These are phyloP conservation scores for Nomada hirtipes DNA, from an alignment of 2,888 invertebrate genomes.

Conservation along the genomic window DNA sequence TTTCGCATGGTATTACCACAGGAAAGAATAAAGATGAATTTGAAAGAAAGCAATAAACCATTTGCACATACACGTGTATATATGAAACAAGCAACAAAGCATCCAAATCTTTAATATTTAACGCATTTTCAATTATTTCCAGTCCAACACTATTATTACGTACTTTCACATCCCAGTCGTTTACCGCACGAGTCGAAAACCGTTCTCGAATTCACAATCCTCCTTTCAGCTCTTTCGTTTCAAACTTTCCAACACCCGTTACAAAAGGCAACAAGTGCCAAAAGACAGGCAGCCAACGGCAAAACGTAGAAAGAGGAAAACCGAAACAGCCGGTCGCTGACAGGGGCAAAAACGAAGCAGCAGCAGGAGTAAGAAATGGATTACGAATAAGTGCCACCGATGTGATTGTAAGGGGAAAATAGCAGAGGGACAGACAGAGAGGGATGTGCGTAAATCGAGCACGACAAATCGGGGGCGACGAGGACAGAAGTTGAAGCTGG, in stretches of 20 bases:
- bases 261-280: slow-evolving; percentile 42
- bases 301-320: slow-evolving; percentile 18
- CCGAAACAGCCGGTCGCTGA: background rate
- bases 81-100: background rate
- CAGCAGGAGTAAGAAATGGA: slow-evolving; percentile 6
- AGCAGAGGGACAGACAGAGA: background rate
- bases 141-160: too few relatives aligned
- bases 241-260: background rate
- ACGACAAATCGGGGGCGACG: slow-evolving; percentile 46
- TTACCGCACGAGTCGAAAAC: background rate
- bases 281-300: slow-evolving; percentile 9
- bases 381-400: slow-evolving; percentile 1
- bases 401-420: background rate
- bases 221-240: background rate
- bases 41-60: too few relatives aligned
- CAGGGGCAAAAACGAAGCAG: slow-evolving; percentile 1
- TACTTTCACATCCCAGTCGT: too few relatives aligned
- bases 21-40: too few relatives aligned
- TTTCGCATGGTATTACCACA: background rate
- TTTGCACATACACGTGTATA: background rate
- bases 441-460: slow-evolving; percentile 23
- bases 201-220: background rate
- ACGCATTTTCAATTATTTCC: too few relatives aligned
- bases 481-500: slow-evolving; percentile 61
- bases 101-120: too few relatives aligned